phyloP scores from a whole-genome alignment of 2,113 vertebrate genomes.

The Callipepla californica region DNA sequence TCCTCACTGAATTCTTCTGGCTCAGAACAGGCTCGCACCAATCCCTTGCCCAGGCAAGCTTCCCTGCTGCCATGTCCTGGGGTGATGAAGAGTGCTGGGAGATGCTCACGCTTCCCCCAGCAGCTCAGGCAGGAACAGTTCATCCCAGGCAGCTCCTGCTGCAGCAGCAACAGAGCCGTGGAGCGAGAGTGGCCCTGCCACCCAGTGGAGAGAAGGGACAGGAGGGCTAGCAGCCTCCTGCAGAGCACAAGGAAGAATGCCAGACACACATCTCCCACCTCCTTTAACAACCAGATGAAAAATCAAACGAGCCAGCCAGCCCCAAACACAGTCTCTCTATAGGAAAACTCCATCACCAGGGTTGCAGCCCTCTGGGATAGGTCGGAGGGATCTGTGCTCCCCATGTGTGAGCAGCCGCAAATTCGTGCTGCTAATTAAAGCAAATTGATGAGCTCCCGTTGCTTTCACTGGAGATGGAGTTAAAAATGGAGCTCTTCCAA shows the following conservation, averaged over 20 bases:
- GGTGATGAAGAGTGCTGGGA: not conserved
- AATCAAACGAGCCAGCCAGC: not conserved
- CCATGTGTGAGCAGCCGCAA: not conserved
- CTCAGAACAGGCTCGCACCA: not conserved
- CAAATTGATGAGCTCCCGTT: not conserved
- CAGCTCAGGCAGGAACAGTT: not conserved
- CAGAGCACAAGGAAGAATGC: not conserved
- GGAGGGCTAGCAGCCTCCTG: not conserved
- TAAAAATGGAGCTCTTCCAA: not conserved
- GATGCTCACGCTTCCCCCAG: not conserved
- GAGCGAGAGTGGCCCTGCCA: conserved; percentile 35
- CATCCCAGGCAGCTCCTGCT: not conserved
- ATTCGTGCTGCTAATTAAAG: not conserved
- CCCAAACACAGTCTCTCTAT: not conserved
- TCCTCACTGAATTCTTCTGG: not conserved
- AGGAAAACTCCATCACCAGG: not conserved
- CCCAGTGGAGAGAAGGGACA: conserved; percentile 25
- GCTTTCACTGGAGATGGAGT: not conserved
- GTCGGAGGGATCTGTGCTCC: not conserved
- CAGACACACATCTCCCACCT: not conserved
- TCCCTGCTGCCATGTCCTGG: not conserved
- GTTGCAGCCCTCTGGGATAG: not conserved
- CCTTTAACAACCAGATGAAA: not conserved
- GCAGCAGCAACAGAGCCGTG: not conserved
- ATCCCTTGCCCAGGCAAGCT: not conserved